These are phyloP conservation scores for Ichneumoninae sp. DNA, from an alignment of 2,888 invertebrate genomes.

Conservation along the genomic window DNA sequence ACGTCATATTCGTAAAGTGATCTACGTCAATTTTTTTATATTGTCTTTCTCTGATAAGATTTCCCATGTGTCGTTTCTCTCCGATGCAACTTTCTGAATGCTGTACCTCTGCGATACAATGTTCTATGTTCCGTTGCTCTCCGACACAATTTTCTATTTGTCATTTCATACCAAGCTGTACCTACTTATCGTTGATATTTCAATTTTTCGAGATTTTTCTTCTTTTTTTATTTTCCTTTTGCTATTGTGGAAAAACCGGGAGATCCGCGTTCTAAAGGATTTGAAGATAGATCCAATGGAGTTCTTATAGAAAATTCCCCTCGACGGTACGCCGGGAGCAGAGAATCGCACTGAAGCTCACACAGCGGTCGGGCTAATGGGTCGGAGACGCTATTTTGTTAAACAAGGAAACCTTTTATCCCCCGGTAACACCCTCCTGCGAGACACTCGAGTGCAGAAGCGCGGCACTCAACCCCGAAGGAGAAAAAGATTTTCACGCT, in stretches of 20 bases:
- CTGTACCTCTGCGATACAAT: no score
- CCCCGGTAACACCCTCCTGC: constrained; percentile 70
- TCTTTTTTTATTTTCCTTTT: neutral
- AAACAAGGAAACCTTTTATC: constrained; percentile 84
- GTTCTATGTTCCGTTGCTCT: no score
- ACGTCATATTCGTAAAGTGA: no score
- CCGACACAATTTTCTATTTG: no score
- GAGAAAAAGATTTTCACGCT: constrained; percentile 67
- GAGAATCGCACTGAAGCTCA: constrained; percentile 79
- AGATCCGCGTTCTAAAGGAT: constrained; percentile 57
- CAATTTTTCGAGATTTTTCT: neutral
- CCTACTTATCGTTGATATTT: neutral
- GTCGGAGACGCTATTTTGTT: constrained; percentile 82
- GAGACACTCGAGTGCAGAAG: constrained; percentile 74
- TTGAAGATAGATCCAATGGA: constrained; percentile 54
- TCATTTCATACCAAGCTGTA: neutral
- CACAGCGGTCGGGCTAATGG: constrained; percentile 83
- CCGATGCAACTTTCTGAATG: no score
- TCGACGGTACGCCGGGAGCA: constrained; percentile 77
- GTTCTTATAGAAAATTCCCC: constrained; percentile 66
- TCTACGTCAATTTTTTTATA: no score
- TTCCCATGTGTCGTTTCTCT: no score
- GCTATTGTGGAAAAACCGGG: constrained; percentile 26
- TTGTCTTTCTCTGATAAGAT: no score
- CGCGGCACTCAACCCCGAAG: constrained; percentile 68